Conservation (phyloP, 2,113 vertebrate genomes). For the Salvator merianae region DNA sequence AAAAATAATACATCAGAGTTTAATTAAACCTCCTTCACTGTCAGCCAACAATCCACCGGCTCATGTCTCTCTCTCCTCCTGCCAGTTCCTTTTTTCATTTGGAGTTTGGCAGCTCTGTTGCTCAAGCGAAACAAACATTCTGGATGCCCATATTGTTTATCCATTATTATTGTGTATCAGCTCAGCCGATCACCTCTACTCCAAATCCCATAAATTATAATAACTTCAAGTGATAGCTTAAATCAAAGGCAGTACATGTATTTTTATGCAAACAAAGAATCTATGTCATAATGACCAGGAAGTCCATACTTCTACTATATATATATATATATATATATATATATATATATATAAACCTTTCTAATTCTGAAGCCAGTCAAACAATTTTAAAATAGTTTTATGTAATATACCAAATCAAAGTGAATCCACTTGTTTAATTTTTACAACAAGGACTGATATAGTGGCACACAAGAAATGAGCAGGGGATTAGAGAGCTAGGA, state of each 20-base stretch:
- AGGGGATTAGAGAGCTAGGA: neutral
- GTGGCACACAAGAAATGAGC: neutral
- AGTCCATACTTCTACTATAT: neutral
- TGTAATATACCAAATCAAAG: too few relatives aligned
- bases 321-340: too few relatives aligned
- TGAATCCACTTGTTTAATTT: neutral
- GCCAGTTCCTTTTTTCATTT: neutral
- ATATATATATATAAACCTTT: neutral
- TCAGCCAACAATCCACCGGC: neutral
- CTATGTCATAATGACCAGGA: neutral
- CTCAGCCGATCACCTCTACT: neutral
- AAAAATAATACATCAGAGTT: slow-evolving; percentile 44
- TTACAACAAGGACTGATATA: neutral
- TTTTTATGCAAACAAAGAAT: neutral
- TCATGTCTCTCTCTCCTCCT: neutral
- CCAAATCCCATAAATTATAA: neutral
- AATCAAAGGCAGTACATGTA: neutral
- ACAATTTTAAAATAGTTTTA: neutral
- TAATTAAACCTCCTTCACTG: slow-evolving; percentile 35
- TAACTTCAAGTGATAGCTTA: neutral
- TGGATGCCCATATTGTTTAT: slow-evolving; percentile 2
- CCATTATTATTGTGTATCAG: neutral
- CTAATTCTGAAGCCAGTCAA: neutral
- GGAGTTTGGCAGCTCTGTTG: slow-evolving; percentile 20
- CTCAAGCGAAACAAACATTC: neutral